A percentile compares a stretch with the other conserved stretches of the same genome.
Evolutionary conservation across 2,113 vertebrate species (phyloP).

Genomic region (Oreochromis tanganicae): DNA sequence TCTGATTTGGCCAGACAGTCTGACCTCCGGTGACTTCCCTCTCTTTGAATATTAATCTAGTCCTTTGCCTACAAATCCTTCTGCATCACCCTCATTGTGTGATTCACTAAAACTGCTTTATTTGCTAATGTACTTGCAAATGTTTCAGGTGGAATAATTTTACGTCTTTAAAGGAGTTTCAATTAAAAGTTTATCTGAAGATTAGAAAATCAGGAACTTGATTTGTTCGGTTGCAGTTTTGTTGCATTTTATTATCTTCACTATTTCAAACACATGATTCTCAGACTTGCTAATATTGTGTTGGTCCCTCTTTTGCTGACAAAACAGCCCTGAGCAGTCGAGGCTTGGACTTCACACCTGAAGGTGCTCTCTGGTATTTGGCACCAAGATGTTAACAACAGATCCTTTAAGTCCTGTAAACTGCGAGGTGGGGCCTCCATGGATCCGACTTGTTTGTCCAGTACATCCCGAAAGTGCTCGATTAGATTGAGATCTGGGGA

Average conservation of each 20-base stretch:
- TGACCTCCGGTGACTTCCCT: constrained; percentile 14
- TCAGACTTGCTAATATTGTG: background rate
- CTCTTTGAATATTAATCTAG: background rate
- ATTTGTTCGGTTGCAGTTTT: background rate
- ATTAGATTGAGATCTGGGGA: background rate
- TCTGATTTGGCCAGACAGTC: constrained; percentile 6
- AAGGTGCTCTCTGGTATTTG: background rate
- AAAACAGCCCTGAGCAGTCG: background rate
- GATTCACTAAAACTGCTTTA: background rate
- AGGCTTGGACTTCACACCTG: background rate
- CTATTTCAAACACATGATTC: background rate
- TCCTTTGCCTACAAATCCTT: background rate
- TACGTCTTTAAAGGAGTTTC: background rate
- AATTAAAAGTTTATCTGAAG: background rate
- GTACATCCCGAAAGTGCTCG: background rate
- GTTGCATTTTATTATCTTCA: background rate
- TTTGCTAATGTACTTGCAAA: background rate
- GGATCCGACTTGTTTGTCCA: background rate
- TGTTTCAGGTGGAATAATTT: background rate
- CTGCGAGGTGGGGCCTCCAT: background rate
- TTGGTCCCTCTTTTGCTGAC: background rate
- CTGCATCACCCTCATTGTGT: background rate
- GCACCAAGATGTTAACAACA: background rate
- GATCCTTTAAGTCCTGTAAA: background rate
- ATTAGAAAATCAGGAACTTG: background rate